Conservation (phyloP, 1,140 invertebrate genomes). For the Zaprionus davidi region DNA sequence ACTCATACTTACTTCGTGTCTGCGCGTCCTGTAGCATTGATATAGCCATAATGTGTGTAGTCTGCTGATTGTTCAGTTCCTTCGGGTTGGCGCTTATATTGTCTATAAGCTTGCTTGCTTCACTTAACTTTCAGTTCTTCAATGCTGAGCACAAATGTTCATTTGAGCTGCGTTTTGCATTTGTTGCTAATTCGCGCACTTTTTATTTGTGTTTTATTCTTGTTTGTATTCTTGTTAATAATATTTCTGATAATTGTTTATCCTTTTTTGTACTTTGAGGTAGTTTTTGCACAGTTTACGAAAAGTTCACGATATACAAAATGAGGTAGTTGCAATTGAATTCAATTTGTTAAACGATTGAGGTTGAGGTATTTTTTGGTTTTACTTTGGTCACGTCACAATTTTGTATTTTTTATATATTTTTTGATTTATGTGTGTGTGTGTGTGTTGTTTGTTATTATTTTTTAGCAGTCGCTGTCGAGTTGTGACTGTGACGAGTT, state of each 20-base stretch:
- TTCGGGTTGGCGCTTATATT: neutral
- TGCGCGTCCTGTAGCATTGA: constrained; percentile 83
- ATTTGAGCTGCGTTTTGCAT: constrained; percentile 59
- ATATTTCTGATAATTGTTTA: constrained; percentile 24
- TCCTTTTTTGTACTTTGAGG: constrained; percentile 76
- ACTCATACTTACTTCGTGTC: constrained; percentile 79
- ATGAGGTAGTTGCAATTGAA: constrained; percentile 73
- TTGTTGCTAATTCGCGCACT: constrained; percentile 37
- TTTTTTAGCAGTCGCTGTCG: constrained; percentile 36
- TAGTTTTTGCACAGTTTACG: constrained; percentile 66
- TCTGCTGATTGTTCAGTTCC: constrained; percentile 9
- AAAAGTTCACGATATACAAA: constrained; percentile 74
- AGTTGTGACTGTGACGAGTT: constrained; percentile 66
- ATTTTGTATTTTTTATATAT: neutral
- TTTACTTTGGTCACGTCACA: constrained; percentile 19
- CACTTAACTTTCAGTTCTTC: constrained; percentile 43
- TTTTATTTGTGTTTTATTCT: constrained; percentile 18
- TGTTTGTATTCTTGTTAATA: constrained; percentile 19
- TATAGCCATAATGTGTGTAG: constrained; percentile 72
- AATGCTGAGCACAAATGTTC: constrained; percentile 54
- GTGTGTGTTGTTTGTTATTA: neutral
- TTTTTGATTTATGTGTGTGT: constrained; percentile 22
- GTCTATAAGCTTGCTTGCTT: constrained; percentile 22
- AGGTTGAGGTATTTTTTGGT: constrained; percentile 12
- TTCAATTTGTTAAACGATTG: constrained; percentile 8